A percentile compares a stretch with the other conserved stretches of the same genome.
These are phyloP conservation scores for Masticophis lateralis DNA, from an alignment of 2,797 vertebrate species.

Conservation along the genomic window DNA sequence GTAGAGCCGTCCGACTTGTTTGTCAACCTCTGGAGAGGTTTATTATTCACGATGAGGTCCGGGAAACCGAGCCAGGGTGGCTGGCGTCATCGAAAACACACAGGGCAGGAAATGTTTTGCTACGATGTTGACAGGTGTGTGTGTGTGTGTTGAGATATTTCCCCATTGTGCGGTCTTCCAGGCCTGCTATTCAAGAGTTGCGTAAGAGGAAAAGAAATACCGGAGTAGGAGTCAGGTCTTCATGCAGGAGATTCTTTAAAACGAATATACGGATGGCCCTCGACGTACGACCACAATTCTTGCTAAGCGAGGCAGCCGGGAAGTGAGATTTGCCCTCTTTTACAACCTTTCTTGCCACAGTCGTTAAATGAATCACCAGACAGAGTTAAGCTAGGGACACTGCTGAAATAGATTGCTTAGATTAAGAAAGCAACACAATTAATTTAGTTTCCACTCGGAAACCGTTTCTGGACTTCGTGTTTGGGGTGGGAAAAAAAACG, in stretches of 20 bases:
- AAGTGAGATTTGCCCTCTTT: not conserved
- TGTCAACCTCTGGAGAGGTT: not conserved
- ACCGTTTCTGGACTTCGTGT: not conserved
- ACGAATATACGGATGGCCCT: rapidly evolving
- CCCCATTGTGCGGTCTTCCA: not conserved
- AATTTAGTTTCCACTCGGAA: not conserved
- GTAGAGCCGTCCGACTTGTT: not conserved
- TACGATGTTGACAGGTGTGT: not conserved
- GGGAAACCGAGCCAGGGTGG: not conserved
- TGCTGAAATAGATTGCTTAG: not conserved
- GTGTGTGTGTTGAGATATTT: rapidly evolving
- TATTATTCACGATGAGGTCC: not conserved
- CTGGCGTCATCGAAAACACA: not conserved
- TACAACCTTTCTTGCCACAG: not conserved
- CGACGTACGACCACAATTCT: rapidly evolving
- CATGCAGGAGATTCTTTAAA: not conserved
- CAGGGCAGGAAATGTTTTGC: not conserved
- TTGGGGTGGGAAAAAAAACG: not conserved
- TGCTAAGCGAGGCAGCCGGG: not conserved
- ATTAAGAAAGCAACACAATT: not conserved
- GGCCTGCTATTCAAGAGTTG: not conserved
- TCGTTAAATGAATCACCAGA: not conserved
- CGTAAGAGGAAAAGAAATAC: not conserved
- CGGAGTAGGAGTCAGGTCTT: not conserved
- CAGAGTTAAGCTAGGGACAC: not conserved